A percentile compares a stretch with the other conserved stretches of the same genome.
Conservation (phyloP, 1,140 invertebrate species). For the Lasaia peninsularis region DNA sequence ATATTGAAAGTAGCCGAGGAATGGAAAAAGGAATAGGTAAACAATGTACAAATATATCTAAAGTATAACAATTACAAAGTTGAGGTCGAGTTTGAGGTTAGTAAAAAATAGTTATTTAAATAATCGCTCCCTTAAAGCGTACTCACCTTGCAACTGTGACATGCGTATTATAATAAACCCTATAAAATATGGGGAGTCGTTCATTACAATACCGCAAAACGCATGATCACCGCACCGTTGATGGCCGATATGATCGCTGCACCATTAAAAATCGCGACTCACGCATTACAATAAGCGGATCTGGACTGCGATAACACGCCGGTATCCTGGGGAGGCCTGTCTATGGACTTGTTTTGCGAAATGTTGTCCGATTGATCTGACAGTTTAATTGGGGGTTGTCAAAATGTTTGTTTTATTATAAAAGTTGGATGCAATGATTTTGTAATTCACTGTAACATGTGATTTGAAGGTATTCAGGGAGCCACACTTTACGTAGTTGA, state of each 20-base stretch:
- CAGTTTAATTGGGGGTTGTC: slow-evolving; percentile 53
- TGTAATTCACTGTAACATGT: background rate
- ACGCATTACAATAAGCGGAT: slow-evolving; percentile 38
- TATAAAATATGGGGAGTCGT: slow-evolving; percentile 34
- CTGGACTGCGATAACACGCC: background rate
- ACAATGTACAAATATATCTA: too few relatives aligned
- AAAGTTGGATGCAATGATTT: slow-evolving; percentile 3
- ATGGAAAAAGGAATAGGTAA: too few relatives aligned
- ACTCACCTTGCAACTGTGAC: background rate
- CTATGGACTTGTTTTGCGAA: slow-evolving; percentile 30
- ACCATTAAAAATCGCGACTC: slow-evolving; percentile 56
- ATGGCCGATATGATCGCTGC: slow-evolving; percentile 48
- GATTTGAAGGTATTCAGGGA: background rate
- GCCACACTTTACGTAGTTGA: background rate
- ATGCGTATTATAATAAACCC: slow-evolving; percentile 30
- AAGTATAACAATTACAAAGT: too few relatives aligned
- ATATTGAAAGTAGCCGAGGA: too few relatives aligned
- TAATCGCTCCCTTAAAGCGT: background rate
- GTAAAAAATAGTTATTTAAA: too few relatives aligned
- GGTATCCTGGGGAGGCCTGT: slow-evolving; percentile 38
- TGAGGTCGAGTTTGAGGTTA: too few relatives aligned
- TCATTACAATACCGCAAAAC: slow-evolving; percentile 41
- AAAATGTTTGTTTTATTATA: slow-evolving; percentile 39
- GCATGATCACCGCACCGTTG: slow-evolving; percentile 50
- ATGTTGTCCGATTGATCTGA: slow-evolving; percentile 40